Evolutionary conservation across 1,140 invertebrate species (phyloP).

Genomic region (Scaptodrosophila lebanonensis): DNA sequence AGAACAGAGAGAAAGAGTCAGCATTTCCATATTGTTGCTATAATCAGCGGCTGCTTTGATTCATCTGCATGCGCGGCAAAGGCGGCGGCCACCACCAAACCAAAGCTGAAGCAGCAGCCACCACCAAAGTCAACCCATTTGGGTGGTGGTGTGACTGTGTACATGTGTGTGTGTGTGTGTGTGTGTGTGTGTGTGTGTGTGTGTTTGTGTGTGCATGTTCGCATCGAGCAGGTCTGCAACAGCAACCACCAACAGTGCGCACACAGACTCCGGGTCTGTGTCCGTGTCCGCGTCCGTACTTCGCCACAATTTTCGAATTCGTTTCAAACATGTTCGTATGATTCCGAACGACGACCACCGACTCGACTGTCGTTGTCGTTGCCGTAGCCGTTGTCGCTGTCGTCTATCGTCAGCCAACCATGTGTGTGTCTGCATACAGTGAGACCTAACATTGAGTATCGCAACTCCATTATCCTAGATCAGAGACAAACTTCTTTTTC

Average conservation of each 20-base stretch:
- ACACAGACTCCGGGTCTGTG: constrained; percentile 45
- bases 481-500: no score
- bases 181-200: no score
- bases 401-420: no score
- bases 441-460: no score
- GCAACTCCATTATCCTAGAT: no score
- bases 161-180: no score
- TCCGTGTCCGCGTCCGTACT: constrained; percentile 15
- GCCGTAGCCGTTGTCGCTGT: constrained; percentile 8
- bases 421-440: no score
- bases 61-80: constrained; percentile 58
- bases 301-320: constrained; percentile 11
- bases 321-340: constrained; percentile 26
- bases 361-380: no score
- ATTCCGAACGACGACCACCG: constrained; percentile 33
- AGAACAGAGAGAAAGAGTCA: constrained; percentile 32
- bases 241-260: constrained; percentile 21
- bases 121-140: no score
- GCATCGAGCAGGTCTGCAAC: neutral
- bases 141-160: no score
- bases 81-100: constrained; percentile 25
- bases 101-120: constrained; percentile 28
- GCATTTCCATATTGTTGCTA: constrained; percentile 71
- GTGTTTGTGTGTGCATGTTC: no score
- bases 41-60: constrained; percentile 70